Evolutionary conservation across 1,140 invertebrate genomes (phyloP).

Genomic region (Pseudomyrmex cubaensis): DNA sequence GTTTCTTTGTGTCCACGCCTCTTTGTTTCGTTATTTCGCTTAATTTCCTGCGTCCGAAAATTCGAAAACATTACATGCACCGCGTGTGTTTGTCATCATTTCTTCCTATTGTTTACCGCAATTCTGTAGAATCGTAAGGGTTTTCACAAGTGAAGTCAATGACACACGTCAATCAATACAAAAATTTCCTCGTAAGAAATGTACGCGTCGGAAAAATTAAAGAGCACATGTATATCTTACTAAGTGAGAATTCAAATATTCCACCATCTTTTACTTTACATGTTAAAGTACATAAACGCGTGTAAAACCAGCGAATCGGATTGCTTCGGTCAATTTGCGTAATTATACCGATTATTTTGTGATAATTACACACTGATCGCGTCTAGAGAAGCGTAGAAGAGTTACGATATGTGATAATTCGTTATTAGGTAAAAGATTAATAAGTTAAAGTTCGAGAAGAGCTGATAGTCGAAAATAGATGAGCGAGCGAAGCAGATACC

Average conservation of each 20-base stretch:
- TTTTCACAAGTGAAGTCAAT: background rate
- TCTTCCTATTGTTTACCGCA: background rate
- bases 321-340: background rate
- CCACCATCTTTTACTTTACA: too few relatives aligned
- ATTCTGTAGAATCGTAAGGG: constrained; percentile 18
- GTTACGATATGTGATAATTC: constrained; percentile 22
- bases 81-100: background rate
- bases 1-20: constrained; percentile 77
- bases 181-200: too few relatives aligned
- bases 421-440: constrained; percentile 31
- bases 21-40: constrained; percentile 77
- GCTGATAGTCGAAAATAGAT: constrained; percentile 39
- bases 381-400: background rate
- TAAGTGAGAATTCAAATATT: too few relatives aligned
- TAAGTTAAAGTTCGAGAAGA: constrained; percentile 8
- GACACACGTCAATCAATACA: too few relatives aligned
- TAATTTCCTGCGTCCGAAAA: constrained; percentile 72
- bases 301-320: too few relatives aligned
- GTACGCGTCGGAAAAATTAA: too few relatives aligned
- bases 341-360: constrained; percentile 13
- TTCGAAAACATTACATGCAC: constrained; percentile 24
- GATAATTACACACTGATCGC: background rate
- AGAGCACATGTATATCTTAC: too few relatives aligned
- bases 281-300: too few relatives aligned
- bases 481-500: constrained; percentile 35